A percentile compares a stretch with the other conserved stretches of the same genome.
Evolutionary conservation across 2,113 vertebrate species (phyloP).

Genomic region (Typhlomys cinereus): DNA sequence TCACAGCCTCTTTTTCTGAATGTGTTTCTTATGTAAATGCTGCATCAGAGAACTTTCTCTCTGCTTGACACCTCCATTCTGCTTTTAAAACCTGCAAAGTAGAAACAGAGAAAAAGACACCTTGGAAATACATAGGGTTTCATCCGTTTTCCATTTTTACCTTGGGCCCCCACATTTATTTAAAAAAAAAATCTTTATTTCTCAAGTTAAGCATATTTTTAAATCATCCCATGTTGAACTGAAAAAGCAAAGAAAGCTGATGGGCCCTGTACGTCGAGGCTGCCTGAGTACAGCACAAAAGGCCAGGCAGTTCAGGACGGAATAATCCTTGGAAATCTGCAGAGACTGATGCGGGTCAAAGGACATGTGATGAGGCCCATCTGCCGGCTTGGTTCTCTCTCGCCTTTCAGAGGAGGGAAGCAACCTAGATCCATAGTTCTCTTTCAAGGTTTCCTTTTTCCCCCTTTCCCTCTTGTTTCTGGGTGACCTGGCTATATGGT

Average conservation of each 20-base stretch:
- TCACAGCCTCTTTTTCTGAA: slow-evolving; percentile 70
- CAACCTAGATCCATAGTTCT: not conserved
- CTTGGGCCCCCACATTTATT: slow-evolving; percentile 30
- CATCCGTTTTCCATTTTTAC: slow-evolving; percentile 72
- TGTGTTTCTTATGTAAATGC: slow-evolving; percentile 73
- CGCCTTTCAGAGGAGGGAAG: not conserved
- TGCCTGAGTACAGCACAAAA: not conserved
- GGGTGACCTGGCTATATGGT: not conserved
- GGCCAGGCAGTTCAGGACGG: not conserved
- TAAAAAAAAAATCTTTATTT: slow-evolving; percentile 10
- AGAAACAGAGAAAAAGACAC: slow-evolving; percentile 72
- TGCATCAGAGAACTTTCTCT: slow-evolving; percentile 56
- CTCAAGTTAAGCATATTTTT: slow-evolving; percentile 58
- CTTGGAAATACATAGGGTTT: slow-evolving; percentile 64
- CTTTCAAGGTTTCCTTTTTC: not conserved
- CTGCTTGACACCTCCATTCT: slow-evolving; percentile 55
- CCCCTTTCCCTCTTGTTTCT: not conserved
- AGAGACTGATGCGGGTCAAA: too few relatives aligned
- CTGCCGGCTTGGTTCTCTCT: too few relatives aligned
- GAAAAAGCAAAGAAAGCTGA: not conserved
- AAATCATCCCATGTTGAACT: slow-evolving; percentile 50
- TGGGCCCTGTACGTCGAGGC: not conserved
- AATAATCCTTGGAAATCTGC: not conserved
- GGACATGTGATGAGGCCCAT: not conserved
- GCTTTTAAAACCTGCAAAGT: slow-evolving; percentile 69